These are phyloP conservation scores for Graphium colonna DNA, from an alignment of 2,888 invertebrate genomes.

Conservation along the genomic window DNA sequence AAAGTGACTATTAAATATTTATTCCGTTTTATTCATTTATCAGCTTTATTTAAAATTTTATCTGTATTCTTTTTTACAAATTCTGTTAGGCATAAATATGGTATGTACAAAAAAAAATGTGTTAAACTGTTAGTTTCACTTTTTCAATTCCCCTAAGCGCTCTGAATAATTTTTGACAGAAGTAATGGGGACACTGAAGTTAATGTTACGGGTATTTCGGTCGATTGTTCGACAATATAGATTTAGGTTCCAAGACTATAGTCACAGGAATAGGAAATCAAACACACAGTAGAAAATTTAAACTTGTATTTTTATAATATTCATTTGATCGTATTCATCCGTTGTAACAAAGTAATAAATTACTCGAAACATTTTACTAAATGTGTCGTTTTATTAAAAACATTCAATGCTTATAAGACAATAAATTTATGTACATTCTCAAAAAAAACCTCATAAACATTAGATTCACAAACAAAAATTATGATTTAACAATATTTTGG, in stretches of 20 bases:
- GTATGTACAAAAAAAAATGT: too few species aligned
- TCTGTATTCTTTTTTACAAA: too few species aligned
- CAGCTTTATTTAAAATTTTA: too few species aligned
- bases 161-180: not conserved
- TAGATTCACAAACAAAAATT: conserved; percentile 9
- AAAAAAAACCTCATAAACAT: conserved; percentile 1
- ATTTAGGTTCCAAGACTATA: conserved; percentile 5
- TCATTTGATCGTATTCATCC: conserved; percentile 11
- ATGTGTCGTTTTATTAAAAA: conserved; percentile 16
- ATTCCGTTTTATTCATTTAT: too few species aligned
- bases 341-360: conserved; percentile 31
- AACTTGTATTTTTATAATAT: conserved; percentile 22
- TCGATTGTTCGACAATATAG: conserved; percentile 4
- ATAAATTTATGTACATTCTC: conserved; percentile 26
- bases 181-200: not conserved
- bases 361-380: conserved; percentile 21
- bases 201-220: not conserved
- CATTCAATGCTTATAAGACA: conserved; percentile 23
- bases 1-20: too few species aligned
- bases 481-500: conserved; percentile 27
- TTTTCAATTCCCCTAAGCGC: not conserved
- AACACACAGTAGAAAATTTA: not conserved
- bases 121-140: too few species aligned
- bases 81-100: too few species aligned
- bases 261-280: conserved; percentile 1